These are phyloP conservation scores for Anoura caudifer DNA, from an alignment of 2,113 vertebrate genomes.

Conservation along the genomic window DNA sequence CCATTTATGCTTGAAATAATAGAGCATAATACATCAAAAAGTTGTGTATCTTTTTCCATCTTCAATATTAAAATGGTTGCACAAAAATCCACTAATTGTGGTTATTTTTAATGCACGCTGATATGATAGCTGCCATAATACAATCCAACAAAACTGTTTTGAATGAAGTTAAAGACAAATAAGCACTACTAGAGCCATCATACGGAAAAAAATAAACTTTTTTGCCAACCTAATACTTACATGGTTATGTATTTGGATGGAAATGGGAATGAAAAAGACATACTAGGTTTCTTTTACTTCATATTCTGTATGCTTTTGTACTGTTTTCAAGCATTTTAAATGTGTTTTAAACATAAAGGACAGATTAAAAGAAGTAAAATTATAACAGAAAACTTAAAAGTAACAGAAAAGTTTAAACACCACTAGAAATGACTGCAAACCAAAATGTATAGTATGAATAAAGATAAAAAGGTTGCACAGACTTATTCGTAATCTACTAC, in stretches of 20 bases:
- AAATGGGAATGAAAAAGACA: not conserved
- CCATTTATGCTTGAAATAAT: too few species aligned
- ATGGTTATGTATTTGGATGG: not conserved
- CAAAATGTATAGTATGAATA: not conserved
- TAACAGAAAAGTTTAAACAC: not conserved
- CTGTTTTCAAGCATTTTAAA: not conserved
- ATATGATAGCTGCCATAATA: too few species aligned
- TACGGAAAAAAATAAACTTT: too few species aligned
- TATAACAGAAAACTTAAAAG: not conserved
- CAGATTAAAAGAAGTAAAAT: not conserved
- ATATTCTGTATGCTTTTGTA: not conserved
- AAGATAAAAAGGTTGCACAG: not conserved
- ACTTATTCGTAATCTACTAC: not conserved
- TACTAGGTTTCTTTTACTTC: not conserved
- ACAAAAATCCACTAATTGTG: too few species aligned
- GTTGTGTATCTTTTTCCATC: too few species aligned
- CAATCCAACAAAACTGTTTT: too few species aligned
- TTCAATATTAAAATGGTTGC: too few species aligned
- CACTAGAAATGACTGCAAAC: not conserved
- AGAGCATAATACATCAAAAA: too few species aligned
- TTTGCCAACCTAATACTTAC: not conserved
- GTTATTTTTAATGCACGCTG: too few species aligned
- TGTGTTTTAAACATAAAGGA: not conserved
- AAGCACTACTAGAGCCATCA: too few species aligned
- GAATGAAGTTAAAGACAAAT: too few species aligned